These are phyloP conservation scores for Stenurella melanura DNA, from an alignment of 2,888 invertebrate genomes.

Conservation along the genomic window DNA sequence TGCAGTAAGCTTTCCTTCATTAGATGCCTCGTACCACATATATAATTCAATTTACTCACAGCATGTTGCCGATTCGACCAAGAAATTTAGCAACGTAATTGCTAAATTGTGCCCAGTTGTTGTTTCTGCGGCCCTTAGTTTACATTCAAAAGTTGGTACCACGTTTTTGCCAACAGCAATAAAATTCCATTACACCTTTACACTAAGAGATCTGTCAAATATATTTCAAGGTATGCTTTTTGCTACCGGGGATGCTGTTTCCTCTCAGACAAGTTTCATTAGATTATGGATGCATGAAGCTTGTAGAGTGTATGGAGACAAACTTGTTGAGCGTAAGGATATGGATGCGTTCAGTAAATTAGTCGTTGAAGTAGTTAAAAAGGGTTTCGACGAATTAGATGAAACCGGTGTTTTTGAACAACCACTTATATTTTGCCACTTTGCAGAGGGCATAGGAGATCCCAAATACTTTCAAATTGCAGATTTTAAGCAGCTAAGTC, in stretches of 20 bases:
- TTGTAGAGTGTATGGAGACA: conserved; percentile 92
- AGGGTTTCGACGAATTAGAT: conserved; percentile 83
- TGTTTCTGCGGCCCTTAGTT: conserved; percentile 82
- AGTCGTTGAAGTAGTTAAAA: conserved; percentile 85
- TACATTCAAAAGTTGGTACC: conserved; percentile 85
- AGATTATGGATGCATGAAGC: conserved; percentile 94
- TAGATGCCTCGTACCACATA: conserved; percentile 88
- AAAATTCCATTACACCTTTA: conserved; percentile 97
- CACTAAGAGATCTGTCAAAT: conserved; percentile 92
- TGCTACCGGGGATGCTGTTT: conserved; percentile 82
- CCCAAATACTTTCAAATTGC: conserved; percentile 90
- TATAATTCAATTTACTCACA: conserved; percentile 88
- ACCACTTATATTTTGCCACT: conserved; percentile 94
- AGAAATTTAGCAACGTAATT: conserved; percentile 80
- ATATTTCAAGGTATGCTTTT: conserved; percentile 95
- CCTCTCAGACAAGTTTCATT: conserved; percentile 82
- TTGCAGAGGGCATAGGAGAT: conserved; percentile 93
- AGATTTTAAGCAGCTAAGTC: conserved; percentile 82
- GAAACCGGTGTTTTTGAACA: conserved; percentile 82
- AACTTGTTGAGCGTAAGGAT: conserved; percentile 88
- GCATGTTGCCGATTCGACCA: conserved; percentile 80
- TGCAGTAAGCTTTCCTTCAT: conserved; percentile 90
- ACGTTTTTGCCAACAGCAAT: conserved; percentile 93
- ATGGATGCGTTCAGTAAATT: conserved; percentile 84
- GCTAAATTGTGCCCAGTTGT: conserved; percentile 78